These are phyloP conservation scores for Mimas tiliae DNA, from an alignment of 2,888 invertebrate genomes.

Conservation along the genomic window DNA sequence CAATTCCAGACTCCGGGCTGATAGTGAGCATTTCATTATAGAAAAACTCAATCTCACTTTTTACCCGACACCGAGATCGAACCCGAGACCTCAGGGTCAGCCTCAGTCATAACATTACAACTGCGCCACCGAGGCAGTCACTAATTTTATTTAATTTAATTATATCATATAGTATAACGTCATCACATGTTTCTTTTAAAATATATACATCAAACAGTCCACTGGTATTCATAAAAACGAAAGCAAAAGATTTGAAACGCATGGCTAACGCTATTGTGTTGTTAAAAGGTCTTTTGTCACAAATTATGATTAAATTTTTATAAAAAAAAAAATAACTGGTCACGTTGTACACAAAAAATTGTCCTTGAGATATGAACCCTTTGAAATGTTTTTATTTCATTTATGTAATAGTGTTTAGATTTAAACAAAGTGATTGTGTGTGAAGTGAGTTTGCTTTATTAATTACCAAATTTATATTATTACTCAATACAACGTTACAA, in stretches of 20 bases:
- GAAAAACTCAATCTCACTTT: no score
- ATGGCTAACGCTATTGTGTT: background rate
- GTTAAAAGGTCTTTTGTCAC: conserved; percentile 3
- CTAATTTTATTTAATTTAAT: no score
- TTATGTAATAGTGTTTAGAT: conserved; percentile 15
- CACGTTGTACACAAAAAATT: conserved; percentile 22
- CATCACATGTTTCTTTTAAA: no score
- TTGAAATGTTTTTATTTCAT: conserved; percentile 26
- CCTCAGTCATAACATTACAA: no score
- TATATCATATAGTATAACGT: no score
- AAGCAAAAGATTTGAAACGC: background rate
- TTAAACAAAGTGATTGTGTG: background rate
- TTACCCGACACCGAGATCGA: no score
- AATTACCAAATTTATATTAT: background rate
- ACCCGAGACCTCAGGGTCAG: no score
- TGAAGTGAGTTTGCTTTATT: background rate
- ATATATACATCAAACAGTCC: background rate
- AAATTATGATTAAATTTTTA: conserved; percentile 21
- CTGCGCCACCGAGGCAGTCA: no score
- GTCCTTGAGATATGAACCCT: conserved; percentile 23
- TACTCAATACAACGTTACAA: no score
- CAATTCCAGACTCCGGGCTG: no score
- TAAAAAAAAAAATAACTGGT: conserved; percentile 23
- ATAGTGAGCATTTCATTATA: no score
- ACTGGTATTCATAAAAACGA: background rate